Conservation (phyloP, 2,888 invertebrate species). For the Parasteatoda lunata region DNA sequence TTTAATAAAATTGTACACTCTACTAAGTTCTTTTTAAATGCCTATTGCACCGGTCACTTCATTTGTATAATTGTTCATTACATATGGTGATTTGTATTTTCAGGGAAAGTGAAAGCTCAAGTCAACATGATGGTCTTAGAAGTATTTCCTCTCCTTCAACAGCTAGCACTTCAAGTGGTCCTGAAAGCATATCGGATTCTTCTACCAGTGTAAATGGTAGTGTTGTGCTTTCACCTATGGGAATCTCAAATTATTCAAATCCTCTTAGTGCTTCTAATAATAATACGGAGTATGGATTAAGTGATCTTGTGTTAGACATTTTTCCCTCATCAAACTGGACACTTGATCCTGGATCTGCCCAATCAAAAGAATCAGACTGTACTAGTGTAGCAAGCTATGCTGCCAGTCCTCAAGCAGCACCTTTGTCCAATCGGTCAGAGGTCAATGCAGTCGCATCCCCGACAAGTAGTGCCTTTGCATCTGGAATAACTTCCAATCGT, state of each 20-base stretch:
- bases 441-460: slow-evolving; percentile 33
- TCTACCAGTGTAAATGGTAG: slow-evolving; percentile 57
- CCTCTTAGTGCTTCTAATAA: slow-evolving; percentile 22
- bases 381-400: slow-evolving; percentile 35
- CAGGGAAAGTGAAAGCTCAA: slow-evolving; percentile 43
- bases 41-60: too few species aligned
- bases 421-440: slow-evolving; percentile 43
- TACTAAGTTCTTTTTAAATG: too few species aligned
- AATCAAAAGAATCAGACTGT: slow-evolving; percentile 54
- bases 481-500: slow-evolving; percentile 42
- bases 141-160: slow-evolving; percentile 54
- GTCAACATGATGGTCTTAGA: slow-evolving; percentile 7
- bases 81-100: neutral
- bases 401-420: slow-evolving; percentile 51
- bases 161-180: slow-evolving; percentile 54
- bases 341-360: slow-evolving; percentile 41
- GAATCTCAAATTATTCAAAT: slow-evolving; percentile 24
- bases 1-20: too few species aligned
- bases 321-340: slow-evolving; percentile 67
- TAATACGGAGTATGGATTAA: slow-evolving; percentile 44
- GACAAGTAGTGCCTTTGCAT: slow-evolving; percentile 62
- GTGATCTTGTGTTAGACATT: slow-evolving; percentile 68
- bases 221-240: slow-evolving; percentile 26
- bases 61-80: too few species aligned
- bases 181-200: slow-evolving; percentile 44